phyloP scores from a whole-genome alignment of 2,113 vertebrate genomes.

The Talpa occidentalis region DNA sequence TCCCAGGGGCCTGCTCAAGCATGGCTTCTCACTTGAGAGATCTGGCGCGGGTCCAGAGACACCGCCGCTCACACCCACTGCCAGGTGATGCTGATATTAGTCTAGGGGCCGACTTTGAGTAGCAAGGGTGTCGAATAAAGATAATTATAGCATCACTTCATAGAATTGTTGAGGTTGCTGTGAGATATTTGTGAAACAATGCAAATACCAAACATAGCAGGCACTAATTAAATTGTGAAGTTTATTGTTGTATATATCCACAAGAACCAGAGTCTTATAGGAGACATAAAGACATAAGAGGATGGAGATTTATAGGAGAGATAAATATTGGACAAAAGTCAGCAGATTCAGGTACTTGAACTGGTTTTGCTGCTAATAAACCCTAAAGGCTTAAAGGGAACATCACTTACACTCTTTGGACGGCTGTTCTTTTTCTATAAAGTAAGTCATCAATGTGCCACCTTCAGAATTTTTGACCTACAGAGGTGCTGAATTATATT shows the following conservation, averaged over 20 bases:
- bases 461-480: background rate
- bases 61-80: accelerated
- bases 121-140: background rate
- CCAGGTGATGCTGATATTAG: background rate
- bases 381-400: background rate
- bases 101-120: background rate
- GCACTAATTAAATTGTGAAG: background rate
- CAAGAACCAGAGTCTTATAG: background rate
- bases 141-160: background rate
- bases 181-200: background rate
- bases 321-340: background rate
- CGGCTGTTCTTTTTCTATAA: background rate
- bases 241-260: background rate
- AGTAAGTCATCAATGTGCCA: background rate
- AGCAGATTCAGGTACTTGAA: background rate
- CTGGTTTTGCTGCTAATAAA: background rate
- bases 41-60: accelerated
- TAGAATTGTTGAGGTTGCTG: background rate
- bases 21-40: background rate
- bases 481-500: background rate
- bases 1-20: background rate
- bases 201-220: background rate
- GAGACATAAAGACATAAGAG: background rate
- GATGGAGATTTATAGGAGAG: background rate
- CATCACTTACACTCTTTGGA: background rate